These are phyloP conservation scores for Meteorus sp. DNA, from an alignment of 1,140 invertebrate genomes.

Conservation along the genomic window DNA sequence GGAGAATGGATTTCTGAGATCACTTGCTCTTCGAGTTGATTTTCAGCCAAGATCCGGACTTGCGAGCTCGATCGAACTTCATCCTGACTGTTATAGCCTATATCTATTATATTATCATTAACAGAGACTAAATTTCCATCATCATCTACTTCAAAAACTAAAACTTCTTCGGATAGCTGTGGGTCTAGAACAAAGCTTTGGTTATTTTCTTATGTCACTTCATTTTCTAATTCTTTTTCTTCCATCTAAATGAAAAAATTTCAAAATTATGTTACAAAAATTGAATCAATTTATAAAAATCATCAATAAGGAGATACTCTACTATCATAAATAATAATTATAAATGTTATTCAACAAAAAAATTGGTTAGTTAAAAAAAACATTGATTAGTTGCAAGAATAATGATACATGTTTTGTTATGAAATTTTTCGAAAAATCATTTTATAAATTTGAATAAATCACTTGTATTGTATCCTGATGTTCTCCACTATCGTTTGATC, in stretches of 20 bases:
- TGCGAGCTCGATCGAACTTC: background rate
- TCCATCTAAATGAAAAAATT: constrained; percentile 17
- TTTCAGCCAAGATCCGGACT: no score
- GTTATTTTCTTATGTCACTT: constrained; percentile 3
- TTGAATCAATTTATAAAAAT: background rate
- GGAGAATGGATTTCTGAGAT: no score
- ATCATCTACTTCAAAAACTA: background rate
- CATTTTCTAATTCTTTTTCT: constrained; percentile 1
- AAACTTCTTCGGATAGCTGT: background rate
- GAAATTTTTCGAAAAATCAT: constrained; percentile 8
- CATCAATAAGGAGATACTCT: background rate
- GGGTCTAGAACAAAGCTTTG: background rate
- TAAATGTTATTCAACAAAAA: constrained; percentile 2
- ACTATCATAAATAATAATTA: background rate
- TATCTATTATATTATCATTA: background rate
- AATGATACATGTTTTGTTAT: constrained; percentile 5
- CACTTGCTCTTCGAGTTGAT: no score
- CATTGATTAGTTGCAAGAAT: constrained; percentile 1
- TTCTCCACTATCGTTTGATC: constrained; percentile 1
- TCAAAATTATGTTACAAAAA: constrained; percentile 7
- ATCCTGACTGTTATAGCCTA: background rate
- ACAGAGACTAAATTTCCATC: background rate
- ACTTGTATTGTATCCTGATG: background rate
- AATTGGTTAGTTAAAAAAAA: no score
- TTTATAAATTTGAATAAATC: constrained; percentile 3